Conservation (phyloP, 2,888 invertebrate genomes). For the Drosophila ustulata region DNA sequence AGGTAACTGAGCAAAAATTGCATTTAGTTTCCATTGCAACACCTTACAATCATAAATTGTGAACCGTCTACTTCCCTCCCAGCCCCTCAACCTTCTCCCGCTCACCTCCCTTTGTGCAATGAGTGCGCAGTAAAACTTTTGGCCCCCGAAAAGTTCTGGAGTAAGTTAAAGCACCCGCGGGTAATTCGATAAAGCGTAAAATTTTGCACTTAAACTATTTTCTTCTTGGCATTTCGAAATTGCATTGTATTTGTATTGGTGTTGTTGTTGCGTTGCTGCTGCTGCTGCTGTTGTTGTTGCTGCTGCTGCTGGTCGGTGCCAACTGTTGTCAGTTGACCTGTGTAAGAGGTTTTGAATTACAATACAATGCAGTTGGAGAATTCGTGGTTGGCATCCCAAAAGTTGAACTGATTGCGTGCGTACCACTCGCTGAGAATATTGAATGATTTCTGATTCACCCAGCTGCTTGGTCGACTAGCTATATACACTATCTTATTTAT, state of each 20-base stretch:
- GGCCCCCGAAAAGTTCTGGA: slow-evolving; percentile 57
- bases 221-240: slow-evolving; percentile 67
- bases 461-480: neutral
- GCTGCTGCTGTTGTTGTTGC: slow-evolving; percentile 35
- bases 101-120: slow-evolving; percentile 29
- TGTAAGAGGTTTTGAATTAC: slow-evolving; percentile 59
- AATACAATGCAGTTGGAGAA: slow-evolving; percentile 46
- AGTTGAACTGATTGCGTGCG: slow-evolving; percentile 55
- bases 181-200: slow-evolving; percentile 84
- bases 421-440: slow-evolving; percentile 22
- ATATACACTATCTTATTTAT: neutral
- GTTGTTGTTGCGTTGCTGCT: slow-evolving; percentile 45
- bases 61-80: slow-evolving; percentile 7
- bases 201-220: slow-evolving; percentile 83
- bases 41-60: slow-evolving; percentile 78
- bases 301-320: slow-evolving; percentile 36
- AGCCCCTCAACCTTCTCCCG: neutral
- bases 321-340: slow-evolving; percentile 69
- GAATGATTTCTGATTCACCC: slow-evolving; percentile 32
- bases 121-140: slow-evolving; percentile 57
- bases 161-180: slow-evolving; percentile 82
- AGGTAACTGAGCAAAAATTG: slow-evolving; percentile 30
- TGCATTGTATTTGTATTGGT: slow-evolving; percentile 56
- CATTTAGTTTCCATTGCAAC: slow-evolving; percentile 75
- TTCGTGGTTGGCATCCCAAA: slow-evolving; percentile 37